phyloP scores from a whole-genome alignment of 2,797 vertebrate species.

The Alca torda region DNA sequence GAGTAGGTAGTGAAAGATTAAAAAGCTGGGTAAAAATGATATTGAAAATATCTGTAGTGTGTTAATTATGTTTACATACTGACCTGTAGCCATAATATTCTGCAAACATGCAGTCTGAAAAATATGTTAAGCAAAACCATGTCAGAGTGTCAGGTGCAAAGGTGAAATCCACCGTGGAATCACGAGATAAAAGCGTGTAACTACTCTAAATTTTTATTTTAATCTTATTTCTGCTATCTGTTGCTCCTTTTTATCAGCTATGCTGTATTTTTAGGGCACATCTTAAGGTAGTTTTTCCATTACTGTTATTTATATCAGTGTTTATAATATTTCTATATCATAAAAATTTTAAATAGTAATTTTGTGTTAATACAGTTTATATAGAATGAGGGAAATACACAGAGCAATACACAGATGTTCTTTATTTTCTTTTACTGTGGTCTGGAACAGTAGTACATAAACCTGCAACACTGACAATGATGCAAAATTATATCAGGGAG shows the following conservation, averaged over 20 bases:
- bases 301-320: neutral
- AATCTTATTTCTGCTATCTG: neutral
- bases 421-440: neutral
- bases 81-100: neutral
- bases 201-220: neutral
- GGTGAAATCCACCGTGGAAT: neutral
- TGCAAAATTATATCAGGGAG: neutral
- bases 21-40: neutral
- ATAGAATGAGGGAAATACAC: neutral
- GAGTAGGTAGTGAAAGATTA: neutral
- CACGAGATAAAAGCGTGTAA: neutral
- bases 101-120: neutral
- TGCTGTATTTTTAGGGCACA: neutral
- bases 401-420: neutral
- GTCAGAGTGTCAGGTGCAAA: neutral
- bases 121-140: neutral
- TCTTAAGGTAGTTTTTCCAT: neutral
- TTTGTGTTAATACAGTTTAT: neutral
- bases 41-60: neutral
- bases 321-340: neutral
- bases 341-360: neutral
- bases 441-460: neutral
- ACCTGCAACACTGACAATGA: neutral
- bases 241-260: neutral
- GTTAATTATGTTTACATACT: neutral